phyloP scores from a whole-genome alignment of 2,113 vertebrate species.

The Melanotaenia duboulayi region DNA sequence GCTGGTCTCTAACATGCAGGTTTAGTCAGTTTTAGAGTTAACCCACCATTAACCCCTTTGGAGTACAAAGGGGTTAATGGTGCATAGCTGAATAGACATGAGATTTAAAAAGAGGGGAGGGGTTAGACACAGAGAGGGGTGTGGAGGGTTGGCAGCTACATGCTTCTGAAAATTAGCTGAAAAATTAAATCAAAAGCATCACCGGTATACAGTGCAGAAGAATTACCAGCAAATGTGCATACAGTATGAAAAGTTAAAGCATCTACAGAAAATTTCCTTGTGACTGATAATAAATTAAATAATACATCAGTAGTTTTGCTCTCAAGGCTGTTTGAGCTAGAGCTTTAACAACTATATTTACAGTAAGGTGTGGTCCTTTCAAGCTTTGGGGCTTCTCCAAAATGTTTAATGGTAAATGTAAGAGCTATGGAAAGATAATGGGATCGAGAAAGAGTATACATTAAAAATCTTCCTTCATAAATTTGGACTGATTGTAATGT shows the following conservation, averaged over 20 bases:
- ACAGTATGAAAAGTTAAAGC: background rate
- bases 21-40: background rate
- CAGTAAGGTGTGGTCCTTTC: background rate
- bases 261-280: too few relatives aligned
- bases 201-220: background rate
- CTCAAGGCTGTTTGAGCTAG: background rate
- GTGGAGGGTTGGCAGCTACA: background rate
- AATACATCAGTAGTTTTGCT: background rate
- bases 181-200: conserved; percentile 8
- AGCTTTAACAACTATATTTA: background rate
- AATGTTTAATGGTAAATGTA: conserved; percentile 4
- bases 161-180: background rate
- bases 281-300: background rate
- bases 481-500: too few relatives aligned
- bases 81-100: conserved; percentile 56
- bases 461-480: background rate
- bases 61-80: conserved; percentile 68
- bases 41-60: too few relatives aligned
- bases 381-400: background rate
- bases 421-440: background rate
- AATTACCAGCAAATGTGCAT: background rate
- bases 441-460: background rate
- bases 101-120: conserved; percentile 30
- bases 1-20: conserved; percentile 17
- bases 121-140: conserved; percentile 10